Conservation (phyloP, 2,888 invertebrate genomes). For the Autographa gamma region DNA sequence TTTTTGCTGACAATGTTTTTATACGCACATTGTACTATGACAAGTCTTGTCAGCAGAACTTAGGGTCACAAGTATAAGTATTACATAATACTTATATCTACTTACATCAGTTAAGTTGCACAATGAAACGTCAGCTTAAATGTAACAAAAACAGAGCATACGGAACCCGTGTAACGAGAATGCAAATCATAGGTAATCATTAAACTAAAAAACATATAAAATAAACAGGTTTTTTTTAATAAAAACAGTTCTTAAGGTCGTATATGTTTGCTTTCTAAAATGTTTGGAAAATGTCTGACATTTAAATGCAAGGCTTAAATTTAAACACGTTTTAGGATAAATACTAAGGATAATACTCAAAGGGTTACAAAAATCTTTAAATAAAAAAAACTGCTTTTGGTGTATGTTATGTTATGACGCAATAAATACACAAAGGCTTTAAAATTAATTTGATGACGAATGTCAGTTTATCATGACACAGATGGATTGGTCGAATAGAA, state of each 20-base stretch:
- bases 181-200: not conserved
- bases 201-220: not conserved
- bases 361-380: not conserved
- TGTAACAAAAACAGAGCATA: not conserved
- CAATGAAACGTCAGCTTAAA: not conserved
- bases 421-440: not conserved
- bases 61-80: not conserved
- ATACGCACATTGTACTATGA: not conserved
- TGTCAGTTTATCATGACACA: not conserved
- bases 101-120: not conserved
- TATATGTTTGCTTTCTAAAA: not conserved
- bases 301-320: not conserved
- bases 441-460: not conserved
- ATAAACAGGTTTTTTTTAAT: not conserved
- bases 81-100: not conserved
- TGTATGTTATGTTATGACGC: not conserved
- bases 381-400: not conserved
- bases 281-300: not conserved
- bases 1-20: conserved; percentile 15
- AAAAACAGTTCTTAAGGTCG: not conserved
- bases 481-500: not conserved
- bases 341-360: not conserved
- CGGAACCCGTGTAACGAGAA: not conserved
- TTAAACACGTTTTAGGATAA: not conserved
- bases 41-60: not conserved